Conservation (phyloP, 2,113 vertebrate genomes). For the Danionella cerebrum region DNA sequence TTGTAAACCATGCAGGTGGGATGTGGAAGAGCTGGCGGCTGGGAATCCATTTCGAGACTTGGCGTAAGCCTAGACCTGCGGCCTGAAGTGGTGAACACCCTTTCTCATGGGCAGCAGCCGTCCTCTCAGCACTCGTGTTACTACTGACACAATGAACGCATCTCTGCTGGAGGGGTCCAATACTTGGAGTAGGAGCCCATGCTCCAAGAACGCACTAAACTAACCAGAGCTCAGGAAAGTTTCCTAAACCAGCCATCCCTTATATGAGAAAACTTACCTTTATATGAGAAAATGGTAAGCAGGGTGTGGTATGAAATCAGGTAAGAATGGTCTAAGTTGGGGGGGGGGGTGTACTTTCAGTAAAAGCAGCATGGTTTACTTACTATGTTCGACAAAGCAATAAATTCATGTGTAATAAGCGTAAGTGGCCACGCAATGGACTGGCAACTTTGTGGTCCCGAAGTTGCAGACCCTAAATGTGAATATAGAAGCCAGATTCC, state of each 20-base stretch:
- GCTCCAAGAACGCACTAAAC: conserved; percentile 1
- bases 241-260: conserved; percentile 1
- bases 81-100: conserved; percentile 32
- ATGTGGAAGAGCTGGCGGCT: conserved; percentile 38
- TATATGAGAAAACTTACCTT: not conserved
- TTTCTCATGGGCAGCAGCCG: conserved; percentile 40
- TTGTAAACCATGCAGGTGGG: conserved; percentile 60
- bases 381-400: no score
- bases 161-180: conserved; percentile 35
- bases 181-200: not conserved
- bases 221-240: not conserved
- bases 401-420: no score
- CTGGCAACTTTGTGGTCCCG: no score
- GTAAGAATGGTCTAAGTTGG: no score
- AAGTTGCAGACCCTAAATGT: no score
- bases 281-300: not conserved
- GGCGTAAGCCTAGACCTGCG: conserved; percentile 19
- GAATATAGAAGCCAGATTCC: no score
- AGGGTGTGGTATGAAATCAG: no score
- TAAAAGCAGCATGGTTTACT: no score
- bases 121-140: conserved; percentile 39
- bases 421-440: no score
- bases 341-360: no score
- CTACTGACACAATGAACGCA: conserved; percentile 29
- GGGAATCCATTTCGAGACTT: conserved; percentile 43